Base-by-base conservation (phyloP, 1,140 invertebrate genomes). In the Physella acuta region DNA sequence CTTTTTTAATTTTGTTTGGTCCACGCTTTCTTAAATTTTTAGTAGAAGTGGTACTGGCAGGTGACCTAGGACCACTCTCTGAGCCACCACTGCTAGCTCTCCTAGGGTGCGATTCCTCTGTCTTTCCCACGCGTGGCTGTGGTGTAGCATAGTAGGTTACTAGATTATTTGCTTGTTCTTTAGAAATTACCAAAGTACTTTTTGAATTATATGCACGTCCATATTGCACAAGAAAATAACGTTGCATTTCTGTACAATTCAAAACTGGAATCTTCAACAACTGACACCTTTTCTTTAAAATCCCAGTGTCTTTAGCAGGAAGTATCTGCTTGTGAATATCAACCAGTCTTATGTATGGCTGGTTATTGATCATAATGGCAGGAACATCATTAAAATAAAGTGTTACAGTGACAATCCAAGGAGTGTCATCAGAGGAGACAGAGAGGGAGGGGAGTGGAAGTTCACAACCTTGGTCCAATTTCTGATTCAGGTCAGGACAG, bases 281-380 rank as follows among this genome's bases (percentile, higher is more conserved):
- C 72, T 81, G 79, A 53, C 82, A 84, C 8, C 84, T 73, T 71
- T 84, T 84, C 70, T 85, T 85, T 39, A 85, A 66, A 60, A 85
- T 81, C 28, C 84, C 84, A 5, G 84, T 85, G 63, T 84, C 82
- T 73, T 85, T 85, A 28, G 84, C 82, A 36, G 84, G 84, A 56
- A 85, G 71, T 55, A 83, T 81, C 73, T 85, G 84, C 73, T 82
- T 82, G 71, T 84, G 82, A 65, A 85, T 84, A 63, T 85, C 84
- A 11, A 85, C 82, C 39, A 85, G 68, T 28, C 84, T 73, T 0
- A 84, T 77, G 75, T 75, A 81, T 53, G 82, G 79, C 39, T 76
- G 67, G 33, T 80, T 81, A 28, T 79, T 78, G 39, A 84, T 79
- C 76, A 83, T 78, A 30, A 85, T 81, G 20, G 82, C 82, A 20